Evolutionary conservation across 2,888 invertebrate species (phyloP).

Genomic region (Zaprionus obscuricornis): DNA sequence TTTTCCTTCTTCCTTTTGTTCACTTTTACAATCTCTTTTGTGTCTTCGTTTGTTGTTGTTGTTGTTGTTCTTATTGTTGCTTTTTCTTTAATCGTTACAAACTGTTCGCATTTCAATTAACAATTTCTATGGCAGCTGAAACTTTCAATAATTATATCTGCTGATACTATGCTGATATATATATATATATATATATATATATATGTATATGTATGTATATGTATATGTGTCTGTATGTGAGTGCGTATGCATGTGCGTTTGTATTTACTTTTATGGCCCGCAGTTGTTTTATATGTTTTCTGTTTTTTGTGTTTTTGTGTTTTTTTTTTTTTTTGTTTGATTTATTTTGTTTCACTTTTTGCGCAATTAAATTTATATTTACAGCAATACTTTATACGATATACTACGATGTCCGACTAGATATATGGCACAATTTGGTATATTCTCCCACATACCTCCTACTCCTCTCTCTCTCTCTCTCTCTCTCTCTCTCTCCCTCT

Average conservation of each 20-base stretch:
- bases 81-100: constrained; percentile 1
- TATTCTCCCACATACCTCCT: too few relatives aligned
- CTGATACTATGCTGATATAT: too few relatives aligned
- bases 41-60: not conserved
- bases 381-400: constrained; percentile 49
- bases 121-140: constrained; percentile 50
- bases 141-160: constrained; percentile 56
- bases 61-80: constrained; percentile 9
- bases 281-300: constrained; percentile 17
- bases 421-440: constrained; percentile 52
- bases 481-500: too few relatives aligned
- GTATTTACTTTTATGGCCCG: not conserved
- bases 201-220: too few relatives aligned
- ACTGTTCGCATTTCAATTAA: constrained; percentile 54
- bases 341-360: constrained; percentile 50
- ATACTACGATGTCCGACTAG: constrained; percentile 41
- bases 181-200: too few relatives aligned
- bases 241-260: constrained; percentile 28
- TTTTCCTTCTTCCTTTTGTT: not conserved
- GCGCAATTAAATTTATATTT: constrained; percentile 75
- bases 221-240: too few relatives aligned
- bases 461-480: too few relatives aligned
- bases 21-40: not conserved
- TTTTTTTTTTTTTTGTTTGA: constrained; percentile 28
- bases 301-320: constrained; percentile 10